Evolutionary conservation across 1,140 invertebrate species (phyloP).

Genomic region (Brachionus rotundiformis): DNA sequence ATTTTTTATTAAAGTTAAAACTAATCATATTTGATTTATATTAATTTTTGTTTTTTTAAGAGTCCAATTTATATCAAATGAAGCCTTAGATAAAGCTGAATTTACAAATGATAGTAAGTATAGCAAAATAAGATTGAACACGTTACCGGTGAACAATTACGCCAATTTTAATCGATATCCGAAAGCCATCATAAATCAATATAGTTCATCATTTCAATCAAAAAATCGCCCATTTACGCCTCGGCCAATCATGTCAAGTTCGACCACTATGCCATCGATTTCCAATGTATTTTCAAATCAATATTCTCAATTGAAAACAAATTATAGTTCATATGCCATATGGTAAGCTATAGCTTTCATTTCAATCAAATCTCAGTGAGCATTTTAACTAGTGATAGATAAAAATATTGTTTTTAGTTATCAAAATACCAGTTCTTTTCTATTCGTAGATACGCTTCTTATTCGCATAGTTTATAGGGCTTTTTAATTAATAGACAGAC

Average conservation of each 20-base stretch:
- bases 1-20: not conserved
- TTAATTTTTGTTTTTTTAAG: not conserved
- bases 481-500: conserved; percentile 10
- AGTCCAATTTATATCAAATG: conserved; percentile 37
- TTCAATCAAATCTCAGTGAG: conserved; percentile 13
- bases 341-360: not conserved
- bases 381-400: conserved; percentile 6
- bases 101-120: not conserved
- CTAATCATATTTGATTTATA: not conserved
- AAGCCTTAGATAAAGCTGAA: conserved; percentile 30
- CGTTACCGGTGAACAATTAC: conserved; percentile 28
- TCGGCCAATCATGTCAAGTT: not conserved
- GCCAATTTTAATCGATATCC: not conserved
- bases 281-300: conserved; percentile 20
- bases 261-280: conserved; percentile 28
- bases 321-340: conserved; percentile 24
- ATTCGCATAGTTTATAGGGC: conserved; percentile 7
- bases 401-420: conserved; percentile 6
- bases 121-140: conserved; percentile 2
- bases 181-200: not conserved
- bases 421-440: not conserved
- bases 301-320: conserved; percentile 40
- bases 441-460: not conserved
- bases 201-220: not conserved
- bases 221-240: not conserved